Evolutionary conservation across 2,113 vertebrate genomes (phyloP), one percentile per base, ranked within the genome.

Genomic region (Hippocampus guttulatus): DNA sequence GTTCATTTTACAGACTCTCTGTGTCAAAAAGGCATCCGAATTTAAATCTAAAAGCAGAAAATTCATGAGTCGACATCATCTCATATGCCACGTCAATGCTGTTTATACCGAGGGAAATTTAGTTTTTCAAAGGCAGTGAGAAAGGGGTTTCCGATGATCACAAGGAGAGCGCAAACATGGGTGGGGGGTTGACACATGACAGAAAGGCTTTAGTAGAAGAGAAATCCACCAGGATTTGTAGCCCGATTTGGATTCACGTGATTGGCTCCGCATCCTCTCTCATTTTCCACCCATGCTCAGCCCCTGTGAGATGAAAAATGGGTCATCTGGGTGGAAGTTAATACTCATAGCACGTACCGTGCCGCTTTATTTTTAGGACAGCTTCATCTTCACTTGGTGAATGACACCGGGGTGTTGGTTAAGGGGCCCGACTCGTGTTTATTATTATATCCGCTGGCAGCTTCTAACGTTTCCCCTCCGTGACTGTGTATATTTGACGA

Each of bases 321-420:
- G 91, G 91, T 91, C 88, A 90, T 87, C 84, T 88, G 88, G 79
- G 83, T 76, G 85, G 82, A 89, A 86, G 85, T 92, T 90, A 88
- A 89, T 82, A 90, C 85, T 80, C 90, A 11, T 54, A 84, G 88
- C 90, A 90, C 88, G 82, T 84, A 89, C 86, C 82, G 80, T 80
- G 72, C 75, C 54, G 84, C 86, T 90, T 91, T 91, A 90, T 91
- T 92, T 92, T 92, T 89, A 90, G 89, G 87, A 88, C 74, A 79
- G 86, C 79, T 55, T 30, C 70, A 43, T 58, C 61, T 47, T 81
- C 71, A 47, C 8, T 69, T 81, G 79, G 47, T 76, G 84, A 88
- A 85, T 88, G 88, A 85, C 84, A 90, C 69, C 60, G 66, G 68
- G 74, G 68, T 67, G 63, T 33, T 27, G 74, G 77, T 87, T 89